Percentiles rank a stretch among this genome's conserved stretches.
These are phyloP conservation scores for Tachuris rubrigastra DNA, from an alignment of 2,113 vertebrate species.

Conservation along the genomic window DNA sequence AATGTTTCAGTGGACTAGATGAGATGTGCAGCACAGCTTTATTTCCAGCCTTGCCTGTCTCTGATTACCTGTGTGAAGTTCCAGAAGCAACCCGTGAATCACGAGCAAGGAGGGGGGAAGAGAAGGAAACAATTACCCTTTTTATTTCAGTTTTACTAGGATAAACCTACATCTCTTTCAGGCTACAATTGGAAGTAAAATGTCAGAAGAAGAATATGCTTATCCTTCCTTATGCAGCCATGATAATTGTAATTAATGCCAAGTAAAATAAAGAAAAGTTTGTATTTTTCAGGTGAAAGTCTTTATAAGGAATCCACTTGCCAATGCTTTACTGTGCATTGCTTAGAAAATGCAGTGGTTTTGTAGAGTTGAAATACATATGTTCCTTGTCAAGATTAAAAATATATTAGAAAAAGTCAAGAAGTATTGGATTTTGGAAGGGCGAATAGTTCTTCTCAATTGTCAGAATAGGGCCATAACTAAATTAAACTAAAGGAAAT, in stretches of 20 bases:
- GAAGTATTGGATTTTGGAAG: slow-evolving; percentile 14
- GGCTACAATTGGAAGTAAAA: not conserved
- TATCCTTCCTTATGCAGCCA: not conserved
- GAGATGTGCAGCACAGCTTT: not conserved
- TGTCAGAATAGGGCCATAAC: not conserved
- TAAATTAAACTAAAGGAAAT: slow-evolving; percentile 41
- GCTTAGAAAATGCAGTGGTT: not conserved
- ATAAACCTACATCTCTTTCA: not conserved
- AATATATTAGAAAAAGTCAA: not conserved
- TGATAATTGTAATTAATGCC: not conserved
- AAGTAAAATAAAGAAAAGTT: not conserved
- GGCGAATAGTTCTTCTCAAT: not conserved
- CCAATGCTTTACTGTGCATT: not conserved
- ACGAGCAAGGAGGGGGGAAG: not conserved
- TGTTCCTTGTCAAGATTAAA: not conserved
- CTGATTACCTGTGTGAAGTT: not conserved
- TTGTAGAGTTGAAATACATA: not conserved
- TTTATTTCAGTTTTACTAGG: not conserved
- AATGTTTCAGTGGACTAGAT: not conserved
- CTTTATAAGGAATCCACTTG: not conserved
- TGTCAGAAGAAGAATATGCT: not conserved
- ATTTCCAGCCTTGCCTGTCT: not conserved
- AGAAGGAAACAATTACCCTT: not conserved
- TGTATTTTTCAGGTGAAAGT: not conserved
- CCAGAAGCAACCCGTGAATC: not conserved